Evolutionary conservation across 2,113 vertebrate species (phyloP).

Genomic region (Paramormyrops kingsleyae): DNA sequence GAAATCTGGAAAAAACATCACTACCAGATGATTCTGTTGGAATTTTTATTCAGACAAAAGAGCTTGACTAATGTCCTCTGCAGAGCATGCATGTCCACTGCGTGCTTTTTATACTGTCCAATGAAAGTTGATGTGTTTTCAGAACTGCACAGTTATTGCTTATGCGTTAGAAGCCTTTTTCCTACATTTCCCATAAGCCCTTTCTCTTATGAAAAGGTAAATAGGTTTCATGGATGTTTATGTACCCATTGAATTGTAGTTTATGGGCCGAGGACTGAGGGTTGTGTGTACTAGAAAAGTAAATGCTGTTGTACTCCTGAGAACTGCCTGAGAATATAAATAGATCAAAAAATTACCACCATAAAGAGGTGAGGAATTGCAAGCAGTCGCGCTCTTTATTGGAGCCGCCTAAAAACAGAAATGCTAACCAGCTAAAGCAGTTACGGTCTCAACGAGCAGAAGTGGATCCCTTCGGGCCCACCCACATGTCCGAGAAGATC

Average conservation of each 20-base stretch:
- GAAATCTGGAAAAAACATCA: background rate
- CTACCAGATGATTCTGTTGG: background rate
- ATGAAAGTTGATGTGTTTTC: background rate
- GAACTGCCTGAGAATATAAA: background rate
- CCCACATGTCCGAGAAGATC: slow-evolving; percentile 98
- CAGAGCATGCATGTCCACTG: background rate
- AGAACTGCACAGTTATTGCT: background rate
- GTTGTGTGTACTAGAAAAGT: background rate
- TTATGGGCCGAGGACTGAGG: background rate
- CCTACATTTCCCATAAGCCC: background rate
- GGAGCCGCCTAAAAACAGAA: background rate
- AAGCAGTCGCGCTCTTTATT: background rate
- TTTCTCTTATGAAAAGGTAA: background rate
- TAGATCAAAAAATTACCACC: background rate
- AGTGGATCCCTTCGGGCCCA: slow-evolving; percentile 86
- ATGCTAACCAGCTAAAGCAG: background rate
- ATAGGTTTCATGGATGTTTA: background rate
- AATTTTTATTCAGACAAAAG: background rate
- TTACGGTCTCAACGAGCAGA: slow-evolving; percentile 56
- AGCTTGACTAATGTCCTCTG: background rate
- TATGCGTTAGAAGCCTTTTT: background rate
- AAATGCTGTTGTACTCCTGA: background rate
- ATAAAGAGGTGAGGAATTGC: background rate
- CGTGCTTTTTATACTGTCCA: background rate
- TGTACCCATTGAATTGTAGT: background rate